phyloP scores from a whole-genome alignment of 2,113 vertebrate genomes.

The Pelobates fuscus region DNA sequence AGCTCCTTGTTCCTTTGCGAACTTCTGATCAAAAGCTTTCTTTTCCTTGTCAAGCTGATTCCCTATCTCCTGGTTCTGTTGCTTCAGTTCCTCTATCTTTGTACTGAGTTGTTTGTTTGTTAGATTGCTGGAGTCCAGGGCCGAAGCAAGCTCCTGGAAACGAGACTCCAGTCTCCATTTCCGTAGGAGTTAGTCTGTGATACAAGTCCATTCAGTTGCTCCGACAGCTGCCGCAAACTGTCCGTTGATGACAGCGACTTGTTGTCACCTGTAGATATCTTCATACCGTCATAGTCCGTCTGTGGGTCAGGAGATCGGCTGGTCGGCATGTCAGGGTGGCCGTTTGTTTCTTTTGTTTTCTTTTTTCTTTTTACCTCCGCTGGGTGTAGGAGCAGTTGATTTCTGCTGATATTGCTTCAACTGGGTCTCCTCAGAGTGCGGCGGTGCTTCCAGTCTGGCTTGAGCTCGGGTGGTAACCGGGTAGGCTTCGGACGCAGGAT shows the following conservation, averaged over 20 bases:
- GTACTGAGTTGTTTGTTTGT: constrained; percentile 93
- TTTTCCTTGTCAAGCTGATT: constrained; percentile 92
- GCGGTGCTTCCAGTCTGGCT: too few relatives aligned
- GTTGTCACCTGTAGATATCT: constrained; percentile 71
- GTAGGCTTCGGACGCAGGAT: too few relatives aligned
- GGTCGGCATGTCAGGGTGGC: constrained; percentile 65
- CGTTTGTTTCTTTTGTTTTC: constrained; percentile 74
- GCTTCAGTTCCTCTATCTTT: constrained; percentile 91
- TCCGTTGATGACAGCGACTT: constrained; percentile 92
- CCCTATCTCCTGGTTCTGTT: constrained; percentile 82
- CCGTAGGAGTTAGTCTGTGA: constrained; percentile 79
- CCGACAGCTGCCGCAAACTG: constrained; percentile 89
- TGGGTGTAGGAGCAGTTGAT: constrained; percentile 69
- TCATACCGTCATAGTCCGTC: constrained; percentile 67
- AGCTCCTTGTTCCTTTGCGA: constrained; percentile 84
- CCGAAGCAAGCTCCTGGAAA: constrained; percentile 92
- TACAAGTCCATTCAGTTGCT: constrained; percentile 91
- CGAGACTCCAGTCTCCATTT: constrained; percentile 91
- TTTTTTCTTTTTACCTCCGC: constrained; percentile 85
- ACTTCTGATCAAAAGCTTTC: constrained; percentile 87
- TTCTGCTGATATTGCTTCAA: constrained; percentile 93
- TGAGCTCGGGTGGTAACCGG: too few relatives aligned
- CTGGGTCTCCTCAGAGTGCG: too few relatives aligned
- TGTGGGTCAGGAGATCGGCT: constrained; percentile 79
- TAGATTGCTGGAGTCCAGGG: constrained; percentile 94